Base-by-base conservation (phyloP, 2,888 invertebrate species). In the Ectemnius continuus region DNA sequence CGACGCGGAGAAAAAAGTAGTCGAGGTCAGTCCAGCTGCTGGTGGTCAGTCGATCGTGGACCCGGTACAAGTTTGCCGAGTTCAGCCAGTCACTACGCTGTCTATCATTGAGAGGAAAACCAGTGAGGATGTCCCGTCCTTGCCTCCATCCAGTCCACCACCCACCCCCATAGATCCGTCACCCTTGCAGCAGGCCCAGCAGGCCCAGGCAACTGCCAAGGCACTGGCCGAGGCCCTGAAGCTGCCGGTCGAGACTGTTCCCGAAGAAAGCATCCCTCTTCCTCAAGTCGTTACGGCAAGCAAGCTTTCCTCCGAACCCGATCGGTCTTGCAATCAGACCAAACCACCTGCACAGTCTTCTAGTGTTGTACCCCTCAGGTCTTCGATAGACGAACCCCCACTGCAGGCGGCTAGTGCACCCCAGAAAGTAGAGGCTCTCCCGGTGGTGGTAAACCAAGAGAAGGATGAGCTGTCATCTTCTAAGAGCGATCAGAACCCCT, bases 91-190 rank as follows among this genome's bases (percentile, higher is more conserved):
- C 87, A 84, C 85, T 81, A 85, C 89, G 87, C 83, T 90, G 87
- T 89, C 90, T 90, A 88, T 89, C 88, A 89, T 89, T 89, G 90
- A 89, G 90, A 89, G 89, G 88, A 90, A 89, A 90, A 89, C 88
- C 89, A 90, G 86, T 89, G 90, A 90, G 89, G 90, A 90, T 81
- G 82, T 87, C 84, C 89, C 87, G 65, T 87, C 89, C 87, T 82
- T 84, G 75, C 84, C 87, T 76, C 91, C 91, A 67, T 89, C 90
- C 76, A 90, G 90, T 84, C 91, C 91, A 71, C 91, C 91, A 64
- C 89, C 91, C 69, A 91, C 91, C 61, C 91, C 91, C 63, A 90
- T 91, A 78, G 90, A 91, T 73, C 89, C 91, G 59, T 89, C 91
- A 75, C 91, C 91, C 70, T 83, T 90, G 84, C 90, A 90, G 85